Percentiles rank a stretch among this genome's conserved stretches.
phyloP scores from a whole-genome alignment of 2,888 invertebrate species.

The Euproctis similis region DNA sequence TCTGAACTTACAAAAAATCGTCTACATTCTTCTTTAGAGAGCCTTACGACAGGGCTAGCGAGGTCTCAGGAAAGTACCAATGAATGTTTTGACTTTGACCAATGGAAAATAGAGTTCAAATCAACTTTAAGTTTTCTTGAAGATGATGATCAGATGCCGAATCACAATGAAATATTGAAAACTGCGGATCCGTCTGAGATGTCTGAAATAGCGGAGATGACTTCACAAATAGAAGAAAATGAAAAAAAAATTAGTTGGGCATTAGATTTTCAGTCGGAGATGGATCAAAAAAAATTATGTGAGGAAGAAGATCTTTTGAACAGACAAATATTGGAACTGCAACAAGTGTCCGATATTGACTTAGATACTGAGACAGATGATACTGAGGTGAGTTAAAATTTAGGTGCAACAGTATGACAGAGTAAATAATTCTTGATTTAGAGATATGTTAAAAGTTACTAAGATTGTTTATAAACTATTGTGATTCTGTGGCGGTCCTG shows the following conservation, averaged over 20 bases:
- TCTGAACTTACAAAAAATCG: slow-evolving; percentile 55
- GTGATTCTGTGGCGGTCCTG: no score
- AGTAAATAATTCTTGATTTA: no score
- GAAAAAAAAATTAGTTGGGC: slow-evolving; percentile 76
- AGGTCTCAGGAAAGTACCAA: slow-evolving; percentile 63
- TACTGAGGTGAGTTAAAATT: slow-evolving; percentile 66
- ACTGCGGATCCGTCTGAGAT: slow-evolving; percentile 65
- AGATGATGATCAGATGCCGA: slow-evolving; percentile 57
- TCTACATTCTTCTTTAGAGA: slow-evolving; percentile 63
- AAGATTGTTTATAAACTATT: no score
- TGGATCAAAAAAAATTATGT: slow-evolving; percentile 82
- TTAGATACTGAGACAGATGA: slow-evolving; percentile 89
- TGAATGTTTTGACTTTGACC: slow-evolving; percentile 62
- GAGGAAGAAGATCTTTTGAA: slow-evolving; percentile 86
- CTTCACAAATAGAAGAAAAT: slow-evolving; percentile 70
- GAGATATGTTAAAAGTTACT: no score
- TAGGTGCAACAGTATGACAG: not conserved
- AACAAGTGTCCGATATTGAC: slow-evolving; percentile 82
- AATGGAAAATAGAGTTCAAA: slow-evolving; percentile 64
- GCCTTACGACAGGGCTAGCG: slow-evolving; percentile 54
- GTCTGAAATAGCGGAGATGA: slow-evolving; percentile 71
- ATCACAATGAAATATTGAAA: slow-evolving; percentile 59
- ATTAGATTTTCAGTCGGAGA: slow-evolving; percentile 80
- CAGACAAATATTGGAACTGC: slow-evolving; percentile 84
- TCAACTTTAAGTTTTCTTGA: slow-evolving; percentile 59